Evolutionary conservation across 2,797 vertebrate genomes (phyloP).

Genomic region (Poeciliopsis infans): DNA sequence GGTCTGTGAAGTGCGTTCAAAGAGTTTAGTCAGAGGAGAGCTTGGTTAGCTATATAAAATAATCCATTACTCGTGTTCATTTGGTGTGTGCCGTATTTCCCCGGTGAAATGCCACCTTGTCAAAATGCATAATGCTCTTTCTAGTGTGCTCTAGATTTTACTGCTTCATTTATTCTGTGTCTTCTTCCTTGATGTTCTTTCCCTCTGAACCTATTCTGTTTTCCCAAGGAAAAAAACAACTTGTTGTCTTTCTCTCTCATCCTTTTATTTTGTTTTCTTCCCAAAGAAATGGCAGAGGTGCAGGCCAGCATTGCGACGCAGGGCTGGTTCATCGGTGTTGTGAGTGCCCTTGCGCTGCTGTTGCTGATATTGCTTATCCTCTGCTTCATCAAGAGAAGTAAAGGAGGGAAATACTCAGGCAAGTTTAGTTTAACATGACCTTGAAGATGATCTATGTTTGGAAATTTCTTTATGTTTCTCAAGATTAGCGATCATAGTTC

Average conservation of each 20-base stretch:
- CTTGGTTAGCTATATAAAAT: slow-evolving; percentile 59
- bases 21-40: slow-evolving; percentile 52
- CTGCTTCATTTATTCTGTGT: slow-evolving; percentile 28
- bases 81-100: slow-evolving; percentile 43
- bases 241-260: neutral
- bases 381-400: slow-evolving; percentile 93
- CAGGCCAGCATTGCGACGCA: slow-evolving; percentile 82
- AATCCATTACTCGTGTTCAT: slow-evolving; percentile 63
- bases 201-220: slow-evolving; percentile 12
- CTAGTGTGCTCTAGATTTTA: slow-evolving; percentile 42
- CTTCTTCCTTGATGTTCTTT: neutral
- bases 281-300: slow-evolving; percentile 65
- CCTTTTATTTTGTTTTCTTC: slow-evolving; percentile 4
- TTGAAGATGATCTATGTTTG: neutral
- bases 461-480: neutral
- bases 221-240: neutral
- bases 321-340: slow-evolving; percentile 92
- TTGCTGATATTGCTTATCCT: slow-evolving; percentile 88
- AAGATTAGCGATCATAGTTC: neutral
- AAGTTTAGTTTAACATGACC: slow-evolving; percentile 26
- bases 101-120: slow-evolving; percentile 40
- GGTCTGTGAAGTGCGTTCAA: slow-evolving; percentile 67
- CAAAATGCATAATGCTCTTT: slow-evolving; percentile 37
- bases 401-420: slow-evolving; percentile 95
- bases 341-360: slow-evolving; percentile 86